Evolutionary conservation across 2,113 vertebrate genomes (phyloP), one percentile per base, ranked within the genome.

Genomic region (Corythaixoides concolor): DNA sequence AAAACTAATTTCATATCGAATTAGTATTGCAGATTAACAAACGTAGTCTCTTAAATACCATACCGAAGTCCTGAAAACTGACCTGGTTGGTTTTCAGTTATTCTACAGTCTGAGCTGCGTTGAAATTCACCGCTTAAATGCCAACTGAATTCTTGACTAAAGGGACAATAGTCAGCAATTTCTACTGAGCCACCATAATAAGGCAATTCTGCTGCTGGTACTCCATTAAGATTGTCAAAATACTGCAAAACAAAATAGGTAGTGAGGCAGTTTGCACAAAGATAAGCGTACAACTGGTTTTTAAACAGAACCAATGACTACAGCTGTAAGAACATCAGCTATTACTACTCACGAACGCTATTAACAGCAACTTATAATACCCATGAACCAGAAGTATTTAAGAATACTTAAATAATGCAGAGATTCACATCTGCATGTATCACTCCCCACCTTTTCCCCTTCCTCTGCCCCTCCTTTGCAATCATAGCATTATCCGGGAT

Each of bases 71-170:
- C n/a, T 89, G 67, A 66, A 75, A 53, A 97, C 98, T 93, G 39
- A 99, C 99, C 99, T 98, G 99, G 99, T 67, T 99, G 99, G 97
- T 99, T 99, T 97, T 99, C 98, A 19, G 96, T 50, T 95, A 99
- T 98, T 69, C 99, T 98, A 96, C 99, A 99, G 96, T 99, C 99
- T 5, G 99, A 99, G 97, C 98, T 99, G 67, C 99, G 99, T 62
- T 99, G 99, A 96, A 99, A 99, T 93, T 99, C 99, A 70, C 99
- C 99, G 45, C 99, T 99, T 68, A 99, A 97, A 94, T 99, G 99
- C 99, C 99, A 99, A 75, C 99, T 99, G 98, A 99, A 99, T 96
- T 99, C 99, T 97, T 99, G 99, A 93, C 98, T 99, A 95, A 99
- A 99, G 27, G 99, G 99, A 96, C 99, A 99, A 87, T 98, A 99